A percentile compares a stretch with the other conserved stretches of the same genome.
phyloP scores from a whole-genome alignment of 2,888 invertebrate genomes.

The Cyrtodaria siliqua region DNA sequence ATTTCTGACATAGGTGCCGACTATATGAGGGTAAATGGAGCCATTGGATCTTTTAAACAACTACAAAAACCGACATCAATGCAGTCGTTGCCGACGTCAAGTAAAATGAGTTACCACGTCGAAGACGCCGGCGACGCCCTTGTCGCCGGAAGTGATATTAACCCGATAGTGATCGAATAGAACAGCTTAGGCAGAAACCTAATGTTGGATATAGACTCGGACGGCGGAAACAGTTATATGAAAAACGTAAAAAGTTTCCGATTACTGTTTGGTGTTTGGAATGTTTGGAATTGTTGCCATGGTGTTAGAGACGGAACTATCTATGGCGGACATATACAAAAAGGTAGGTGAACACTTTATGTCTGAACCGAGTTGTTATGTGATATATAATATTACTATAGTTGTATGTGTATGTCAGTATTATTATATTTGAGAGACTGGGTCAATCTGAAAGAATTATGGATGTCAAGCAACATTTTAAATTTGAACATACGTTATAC shows the following conservation, averaged over 20 bases:
- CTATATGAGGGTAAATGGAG: conserved; percentile 97
- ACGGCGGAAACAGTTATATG: conserved; percentile 98
- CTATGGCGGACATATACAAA: conserved; percentile 93
- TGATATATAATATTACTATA: too few relatives aligned
- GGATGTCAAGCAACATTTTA: too few relatives aligned
- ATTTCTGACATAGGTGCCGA: conserved; percentile 98
- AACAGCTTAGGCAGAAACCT: conserved; percentile 73
- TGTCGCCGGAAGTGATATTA: conserved; percentile 96
- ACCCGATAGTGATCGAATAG: conserved; percentile 87
- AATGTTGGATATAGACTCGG: conserved; percentile 93
- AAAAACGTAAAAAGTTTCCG: conserved; percentile 99
- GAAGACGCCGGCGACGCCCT: conserved; percentile 94
- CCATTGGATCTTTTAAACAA: conserved; percentile 98
- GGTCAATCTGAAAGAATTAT: too few relatives aligned
- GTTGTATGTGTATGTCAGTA: too few relatives aligned
- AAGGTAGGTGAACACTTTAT: too few relatives aligned
- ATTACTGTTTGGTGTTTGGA: conserved; percentile 99
- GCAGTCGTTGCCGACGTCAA: conserved; percentile 96
- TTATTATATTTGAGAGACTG: too few relatives aligned
- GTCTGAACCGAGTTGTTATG: too few relatives aligned
- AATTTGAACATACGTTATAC: too few relatives aligned
- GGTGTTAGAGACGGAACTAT: conserved; percentile 99
- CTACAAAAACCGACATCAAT: conserved; percentile 97
- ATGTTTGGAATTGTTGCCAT: conserved; percentile 99
- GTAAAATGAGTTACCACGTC: conserved; percentile 86